phyloP scores from a whole-genome alignment of 2,888 invertebrate genomes.

The Drosophila anomelani region DNA sequence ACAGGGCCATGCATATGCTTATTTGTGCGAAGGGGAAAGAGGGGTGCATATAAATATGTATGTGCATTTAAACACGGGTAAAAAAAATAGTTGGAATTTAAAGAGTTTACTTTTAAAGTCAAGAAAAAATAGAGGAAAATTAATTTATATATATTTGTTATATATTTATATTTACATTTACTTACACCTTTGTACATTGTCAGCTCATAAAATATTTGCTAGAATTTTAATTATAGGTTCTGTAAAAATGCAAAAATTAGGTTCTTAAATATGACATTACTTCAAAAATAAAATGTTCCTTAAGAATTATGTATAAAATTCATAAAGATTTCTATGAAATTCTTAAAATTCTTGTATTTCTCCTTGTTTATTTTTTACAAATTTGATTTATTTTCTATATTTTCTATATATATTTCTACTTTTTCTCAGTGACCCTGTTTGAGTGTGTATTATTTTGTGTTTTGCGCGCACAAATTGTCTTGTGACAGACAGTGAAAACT shows the following conservation, averaged over 20 bases:
- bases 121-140: not conserved
- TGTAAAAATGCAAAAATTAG: not conserved
- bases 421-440: constrained; percentile 21
- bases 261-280: not conserved
- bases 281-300: not conserved
- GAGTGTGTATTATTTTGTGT: constrained; percentile 77
- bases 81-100: not conserved
- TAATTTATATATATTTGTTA: not conserved
- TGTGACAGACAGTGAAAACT: constrained; percentile 80
- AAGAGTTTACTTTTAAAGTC: not conserved
- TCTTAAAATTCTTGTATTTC: too few relatives aligned
- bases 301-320: not conserved
- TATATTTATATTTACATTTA: not conserved
- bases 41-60: constrained; percentile 32
- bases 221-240: not conserved
- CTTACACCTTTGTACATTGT: not conserved
- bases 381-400: not conserved
- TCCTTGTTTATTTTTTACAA: not conserved
- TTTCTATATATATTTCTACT: not conserved
- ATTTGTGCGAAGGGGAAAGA: constrained; percentile 37
- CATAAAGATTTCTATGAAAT: not conserved
- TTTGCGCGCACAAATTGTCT: constrained; percentile 81
- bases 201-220: not conserved
- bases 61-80: constrained; percentile 20
- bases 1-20: constrained; percentile 75